Percentiles rank a stretch among this genome's conserved stretches.
These are phyloP conservation scores for Aphodius granarius DNA, from an alignment of 2,888 invertebrate genomes.

Conservation along the genomic window DNA sequence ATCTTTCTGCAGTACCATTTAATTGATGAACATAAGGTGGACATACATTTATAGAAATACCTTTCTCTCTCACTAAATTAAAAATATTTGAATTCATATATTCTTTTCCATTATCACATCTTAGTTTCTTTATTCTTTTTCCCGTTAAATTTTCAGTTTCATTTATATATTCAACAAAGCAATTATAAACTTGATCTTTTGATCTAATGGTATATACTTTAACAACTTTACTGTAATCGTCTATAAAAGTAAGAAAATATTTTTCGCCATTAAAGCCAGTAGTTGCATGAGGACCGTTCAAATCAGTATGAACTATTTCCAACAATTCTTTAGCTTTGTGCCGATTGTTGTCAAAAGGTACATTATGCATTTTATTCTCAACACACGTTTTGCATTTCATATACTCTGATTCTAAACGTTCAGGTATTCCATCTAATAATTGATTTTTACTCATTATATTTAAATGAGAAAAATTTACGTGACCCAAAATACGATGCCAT, in stretches of 20 bases:
- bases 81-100: slow-evolving; percentile 32
- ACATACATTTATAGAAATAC: slow-evolving; percentile 32
- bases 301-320: slow-evolving; percentile 35
- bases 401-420: slow-evolving; percentile 30
- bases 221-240: slow-evolving; percentile 7
- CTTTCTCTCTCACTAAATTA: slow-evolving; percentile 32
- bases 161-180: slow-evolving; percentile 17
- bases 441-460: slow-evolving; percentile 30
- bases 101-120: slow-evolving; percentile 22
- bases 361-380: slow-evolving; percentile 38
- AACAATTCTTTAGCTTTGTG: slow-evolving; percentile 31
- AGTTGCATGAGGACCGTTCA: slow-evolving; percentile 32
- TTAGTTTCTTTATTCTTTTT: slow-evolving; percentile 12
- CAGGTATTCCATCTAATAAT: slow-evolving; percentile 32
- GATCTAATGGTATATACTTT: slow-evolving; percentile 12
- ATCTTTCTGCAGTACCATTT: slow-evolving; percentile 29
- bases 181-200: slow-evolving; percentile 17
- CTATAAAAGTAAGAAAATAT: slow-evolving; percentile 11
- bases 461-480: slow-evolving; percentile 37
- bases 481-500: slow-evolving; percentile 33
- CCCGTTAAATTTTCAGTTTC: slow-evolving; percentile 15
- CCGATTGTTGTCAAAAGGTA: slow-evolving; percentile 36
- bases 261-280: slow-evolving; percentile 4
- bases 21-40: slow-evolving; percentile 36
- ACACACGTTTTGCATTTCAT: slow-evolving; percentile 35